Conservation (phyloP, 1,140 invertebrate species). For the roundworm (Caenorhabditis elegans) region WBcel235 BX284606.5:629001-629500, state of each 20-base stretch:
- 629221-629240: not conserved
- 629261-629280: not conserved
- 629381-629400: slow-evolving; percentile 26
- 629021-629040: no score
- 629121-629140: no score
- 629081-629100: not conserved
- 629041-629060: not conserved
- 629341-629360: not conserved
- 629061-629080: not conserved
- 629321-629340: not conserved
- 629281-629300: not conserved
- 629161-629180: no score
- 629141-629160: no score
- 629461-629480: slow-evolving; percentile 7
- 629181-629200: not conserved
- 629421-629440: slow-evolving; percentile 33
- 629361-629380: slow-evolving; percentile 21
- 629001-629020: not conserved
- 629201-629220: no score
- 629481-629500: slow-evolving; percentile 31
- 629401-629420: slow-evolving; percentile 31
- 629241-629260: not conserved
- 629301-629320: not conserved
- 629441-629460: slow-evolving; percentile 40
- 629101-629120: not conserved